Conservation (phyloP, 2,113 vertebrate species). For the Glaucidium brasilianum region DNA sequence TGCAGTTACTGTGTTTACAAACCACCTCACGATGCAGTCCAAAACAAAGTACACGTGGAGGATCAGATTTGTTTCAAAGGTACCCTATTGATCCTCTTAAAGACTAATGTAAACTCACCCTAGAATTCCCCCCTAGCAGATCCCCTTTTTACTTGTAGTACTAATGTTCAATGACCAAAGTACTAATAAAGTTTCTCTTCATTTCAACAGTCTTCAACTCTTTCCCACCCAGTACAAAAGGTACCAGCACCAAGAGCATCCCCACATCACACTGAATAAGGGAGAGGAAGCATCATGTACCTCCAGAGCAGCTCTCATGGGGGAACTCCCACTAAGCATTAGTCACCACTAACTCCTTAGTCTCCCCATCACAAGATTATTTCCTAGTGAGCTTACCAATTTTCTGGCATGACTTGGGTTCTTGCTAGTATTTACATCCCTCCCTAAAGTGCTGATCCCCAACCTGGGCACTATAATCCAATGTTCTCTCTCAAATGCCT, state of each 20-base stretch:
- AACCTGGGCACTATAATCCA: background rate
- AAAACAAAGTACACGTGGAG: accelerated
- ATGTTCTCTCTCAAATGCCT: background rate
- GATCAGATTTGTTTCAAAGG: background rate
- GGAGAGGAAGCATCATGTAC: background rate
- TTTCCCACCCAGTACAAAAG: background rate
- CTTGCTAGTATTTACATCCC: background rate
- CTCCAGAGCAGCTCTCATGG: background rate
- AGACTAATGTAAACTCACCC: background rate
- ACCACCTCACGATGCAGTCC: accelerated
- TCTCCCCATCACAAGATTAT: background rate
- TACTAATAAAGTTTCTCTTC: background rate
- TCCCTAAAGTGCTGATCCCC: background rate
- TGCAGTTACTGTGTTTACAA: background rate
- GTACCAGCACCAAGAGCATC: background rate
- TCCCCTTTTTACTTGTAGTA: background rate
- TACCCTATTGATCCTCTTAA: background rate
- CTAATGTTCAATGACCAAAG: background rate
- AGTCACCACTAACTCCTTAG: background rate
- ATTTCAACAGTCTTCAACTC: background rate
- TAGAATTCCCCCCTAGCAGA: background rate
- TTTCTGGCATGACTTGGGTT: background rate
- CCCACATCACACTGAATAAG: background rate
- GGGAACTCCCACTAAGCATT: background rate
- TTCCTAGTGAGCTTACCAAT: background rate